Base-by-base conservation (phyloP, 2,113 vertebrate genomes). In the Lamprologus tigripictilis region DNA sequence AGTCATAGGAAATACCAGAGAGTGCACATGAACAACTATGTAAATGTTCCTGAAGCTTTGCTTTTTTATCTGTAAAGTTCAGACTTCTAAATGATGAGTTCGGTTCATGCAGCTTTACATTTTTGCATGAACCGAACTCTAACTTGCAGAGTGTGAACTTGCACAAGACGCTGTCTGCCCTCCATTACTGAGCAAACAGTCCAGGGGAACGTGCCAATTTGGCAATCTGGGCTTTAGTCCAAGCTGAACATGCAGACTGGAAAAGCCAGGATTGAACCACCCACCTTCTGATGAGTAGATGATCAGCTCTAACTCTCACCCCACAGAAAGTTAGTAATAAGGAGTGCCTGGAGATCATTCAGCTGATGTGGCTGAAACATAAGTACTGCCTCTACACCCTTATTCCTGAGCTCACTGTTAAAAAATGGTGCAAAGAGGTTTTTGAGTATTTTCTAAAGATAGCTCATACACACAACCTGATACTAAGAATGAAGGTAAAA, bases 241-340 rank as follows among this genome's bases (percentile, higher is more conserved):
- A 12, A 76, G 71, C 16, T 28, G 42, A 78, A 78, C 42, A 19
- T 49, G 42, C 23, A 78, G 23, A 49, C 42, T 28, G 16, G 71
- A 78, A 78, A 28, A 78, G 42, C 16, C 71, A 49, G 42, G 16
- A 8, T 12, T 78, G 6, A 78, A 49, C 42, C 68, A 76, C 68
- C 71, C 71, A 76, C 23, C 71, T 76, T 31, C 42, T 19, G 68
- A 31, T 78, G 73, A 78, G 45, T 78, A 5, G 73, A 78, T 19
- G 17, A 49, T 31, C 45, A 2, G 45, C 73, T 78, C 73, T n/a
- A n/a, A 78, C 26, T 13, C 26, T 33, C 23, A 33, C 45, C 26
- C 73, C 16, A 6, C 23, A 13, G 17, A 51, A n/a, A 31, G 73
- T 49, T 78, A 78, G 45, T 13, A 51, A 13, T 8, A 0, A 78